Evolutionary conservation across 1,140 invertebrate genomes (phyloP), one percentile per base, ranked within the genome.

Genomic region (Euura lappo): DNA sequence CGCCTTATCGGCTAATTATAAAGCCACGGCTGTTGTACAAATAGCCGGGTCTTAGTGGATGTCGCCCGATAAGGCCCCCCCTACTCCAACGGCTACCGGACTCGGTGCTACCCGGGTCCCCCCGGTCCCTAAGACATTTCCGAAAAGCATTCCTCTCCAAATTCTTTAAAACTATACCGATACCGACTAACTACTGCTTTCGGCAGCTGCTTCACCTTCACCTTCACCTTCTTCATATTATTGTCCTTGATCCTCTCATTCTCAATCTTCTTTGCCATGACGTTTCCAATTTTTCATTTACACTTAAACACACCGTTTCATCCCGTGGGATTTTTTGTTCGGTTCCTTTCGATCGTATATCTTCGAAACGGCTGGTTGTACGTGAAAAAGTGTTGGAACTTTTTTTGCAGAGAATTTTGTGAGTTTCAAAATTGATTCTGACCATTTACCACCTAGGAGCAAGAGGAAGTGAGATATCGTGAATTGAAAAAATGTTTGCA

Each of bases 1-100:
- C 73, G 73, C 73, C 73, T 74, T 74, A 74, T 74, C 73, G 69
- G 73, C 70, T 74, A 74, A 74, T 74, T 74, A 74, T 72, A 74
- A 72, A 74, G 73, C 13, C 73, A 45, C 65, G 66, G 70, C 64
- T 74, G 65, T 68, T 74, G 70, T 74, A 72, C 73, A 74, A 74
- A 74, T 74, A 74, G 73, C 73, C 66, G 71, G 66, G 73, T 65
- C 71, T 74, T 74, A 71, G 74, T 71, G 68, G 74, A 76, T 76
- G 75, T 76, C 70, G 69, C 71, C 68, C 71, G 68, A 72, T 7
- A 71, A 75, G 69, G 70, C 68, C 70, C 65, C 71, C 66, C 72
- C 74, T 64, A 67, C 75, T 65, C 51, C 13, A 8, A 11, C 51
- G 13, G 51, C 51, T 60, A 60, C 51, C 51, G 51, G 51, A 60